Conservation (phyloP, 2,888 invertebrate genomes). For the Eupithecia inturbata region DNA sequence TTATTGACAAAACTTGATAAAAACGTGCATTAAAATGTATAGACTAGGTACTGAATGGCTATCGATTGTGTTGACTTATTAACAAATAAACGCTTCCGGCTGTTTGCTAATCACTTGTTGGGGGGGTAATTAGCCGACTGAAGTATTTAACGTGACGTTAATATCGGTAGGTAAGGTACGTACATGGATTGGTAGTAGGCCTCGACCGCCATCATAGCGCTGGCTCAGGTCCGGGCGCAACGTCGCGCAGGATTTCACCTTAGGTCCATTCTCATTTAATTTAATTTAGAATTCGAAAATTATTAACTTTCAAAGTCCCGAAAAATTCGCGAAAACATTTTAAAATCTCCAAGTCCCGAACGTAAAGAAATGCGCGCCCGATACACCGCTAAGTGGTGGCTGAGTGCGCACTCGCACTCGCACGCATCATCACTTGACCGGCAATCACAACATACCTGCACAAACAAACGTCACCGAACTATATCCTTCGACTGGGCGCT, state of each 20-base stretch:
- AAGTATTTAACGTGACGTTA: conserved; percentile 30
- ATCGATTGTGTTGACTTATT: conserved; percentile 36
- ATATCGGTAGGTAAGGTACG: conserved; percentile 34
- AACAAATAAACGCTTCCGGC: conserved; percentile 26
- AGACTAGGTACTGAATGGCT: conserved; percentile 24
- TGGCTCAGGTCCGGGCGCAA: conserved; percentile 47
- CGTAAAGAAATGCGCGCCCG: conserved; percentile 35
- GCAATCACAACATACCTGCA: conserved; percentile 82
- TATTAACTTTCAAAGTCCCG: conserved; percentile 21
- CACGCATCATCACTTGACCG: conserved; percentile 77
- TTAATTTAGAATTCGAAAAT: conserved; percentile 24
- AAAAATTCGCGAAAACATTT: conserved; percentile 26
- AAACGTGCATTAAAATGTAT: not conserved
- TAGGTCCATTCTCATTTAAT: conserved; percentile 60
- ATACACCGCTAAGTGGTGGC: conserved; percentile 37
- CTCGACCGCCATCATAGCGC: conserved; percentile 71
- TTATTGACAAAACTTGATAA: not conserved
- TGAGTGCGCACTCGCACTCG: conserved; percentile 58
- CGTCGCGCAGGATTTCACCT: conserved; percentile 70
- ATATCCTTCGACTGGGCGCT: conserved; percentile 80
- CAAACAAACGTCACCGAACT: conserved; percentile 83
- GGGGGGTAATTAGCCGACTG: conserved; percentile 42
- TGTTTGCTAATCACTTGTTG: conserved; percentile 40
- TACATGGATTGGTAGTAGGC: conserved; percentile 70
- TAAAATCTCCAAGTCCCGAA: conserved; percentile 22